Conservation (phyloP, 2,797 vertebrate species). For the Monodelphis domestica region DNA sequence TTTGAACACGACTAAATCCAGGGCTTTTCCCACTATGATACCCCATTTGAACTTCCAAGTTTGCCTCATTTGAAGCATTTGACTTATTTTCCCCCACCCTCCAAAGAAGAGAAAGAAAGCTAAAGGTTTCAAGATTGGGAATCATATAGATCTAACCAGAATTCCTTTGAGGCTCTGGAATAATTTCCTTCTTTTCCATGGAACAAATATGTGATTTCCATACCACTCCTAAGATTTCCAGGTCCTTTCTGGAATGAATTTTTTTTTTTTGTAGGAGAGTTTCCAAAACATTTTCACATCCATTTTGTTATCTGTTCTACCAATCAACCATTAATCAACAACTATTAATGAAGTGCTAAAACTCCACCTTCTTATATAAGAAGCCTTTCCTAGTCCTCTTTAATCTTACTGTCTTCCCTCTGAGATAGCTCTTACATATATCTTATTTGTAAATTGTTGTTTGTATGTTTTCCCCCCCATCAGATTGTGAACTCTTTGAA, state of each 20-base stretch:
- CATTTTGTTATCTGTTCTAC: neutral
- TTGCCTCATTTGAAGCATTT: neutral
- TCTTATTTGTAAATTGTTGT: neutral
- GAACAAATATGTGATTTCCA: neutral
- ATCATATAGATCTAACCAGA: neutral
- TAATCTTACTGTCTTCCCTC: neutral
- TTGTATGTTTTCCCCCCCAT: neutral
- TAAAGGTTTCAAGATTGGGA: neutral
- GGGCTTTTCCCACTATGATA: neutral
- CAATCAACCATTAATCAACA: neutral
- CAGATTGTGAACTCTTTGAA: neutral
- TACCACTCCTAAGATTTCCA: neutral
- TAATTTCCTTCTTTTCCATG: neutral
- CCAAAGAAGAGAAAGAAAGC: constrained; percentile 20
- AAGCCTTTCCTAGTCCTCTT: neutral
- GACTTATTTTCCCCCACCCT: neutral
- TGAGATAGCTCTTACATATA: neutral
- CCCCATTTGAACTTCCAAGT: neutral
- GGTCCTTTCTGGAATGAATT: neutral
- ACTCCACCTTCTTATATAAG: neutral
- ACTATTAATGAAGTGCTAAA: neutral
- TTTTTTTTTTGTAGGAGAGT: neutral
- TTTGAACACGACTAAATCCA: neutral
- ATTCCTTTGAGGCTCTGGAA: neutral
- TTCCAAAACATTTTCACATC: neutral